phyloP scores from a whole-genome alignment of 2,797 vertebrate genomes.

The Malurus leucopterus region DNA sequence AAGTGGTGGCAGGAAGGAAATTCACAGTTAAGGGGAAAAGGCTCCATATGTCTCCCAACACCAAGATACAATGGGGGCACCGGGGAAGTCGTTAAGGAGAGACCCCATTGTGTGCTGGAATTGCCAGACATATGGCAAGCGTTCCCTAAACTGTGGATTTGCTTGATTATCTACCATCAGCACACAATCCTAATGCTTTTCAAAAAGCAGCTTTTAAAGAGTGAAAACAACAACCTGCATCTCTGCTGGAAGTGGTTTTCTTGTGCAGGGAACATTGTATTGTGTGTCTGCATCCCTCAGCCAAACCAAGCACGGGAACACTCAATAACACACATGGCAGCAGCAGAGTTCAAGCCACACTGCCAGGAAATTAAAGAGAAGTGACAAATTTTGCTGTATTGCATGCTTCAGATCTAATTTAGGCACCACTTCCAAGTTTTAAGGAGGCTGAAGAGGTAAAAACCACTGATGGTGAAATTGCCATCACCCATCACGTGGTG shows the following conservation, averaged over 20 bases:
- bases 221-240: not conserved
- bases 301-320: not conserved
- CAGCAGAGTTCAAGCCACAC: not conserved
- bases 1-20: slow-evolving; percentile 63
- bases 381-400: not conserved
- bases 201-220: not conserved
- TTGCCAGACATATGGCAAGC: slow-evolving; percentile 65
- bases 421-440: not conserved
- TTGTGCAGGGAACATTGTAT: not conserved
- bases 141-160: slow-evolving; percentile 50
- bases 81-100: slow-evolving; percentile 67
- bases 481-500: rapidly evolving
- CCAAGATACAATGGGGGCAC: slow-evolving; percentile 24
- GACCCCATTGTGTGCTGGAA: slow-evolving; percentile 60
- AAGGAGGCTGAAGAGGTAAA: not conserved
- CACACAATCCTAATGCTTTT: not conserved
- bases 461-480: not conserved
- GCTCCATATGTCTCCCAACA: slow-evolving; percentile 65
- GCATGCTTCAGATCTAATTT: not conserved
- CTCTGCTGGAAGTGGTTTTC: not conserved
- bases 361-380: not conserved
- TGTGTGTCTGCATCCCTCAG: not conserved
- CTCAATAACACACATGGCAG: rapidly evolving
- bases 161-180: slow-evolving; percentile 35
- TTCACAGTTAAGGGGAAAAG: slow-evolving; percentile 49